phyloP scores from a whole-genome alignment of 2,888 invertebrate genomes.

The Galeruca laticollis region DNA sequence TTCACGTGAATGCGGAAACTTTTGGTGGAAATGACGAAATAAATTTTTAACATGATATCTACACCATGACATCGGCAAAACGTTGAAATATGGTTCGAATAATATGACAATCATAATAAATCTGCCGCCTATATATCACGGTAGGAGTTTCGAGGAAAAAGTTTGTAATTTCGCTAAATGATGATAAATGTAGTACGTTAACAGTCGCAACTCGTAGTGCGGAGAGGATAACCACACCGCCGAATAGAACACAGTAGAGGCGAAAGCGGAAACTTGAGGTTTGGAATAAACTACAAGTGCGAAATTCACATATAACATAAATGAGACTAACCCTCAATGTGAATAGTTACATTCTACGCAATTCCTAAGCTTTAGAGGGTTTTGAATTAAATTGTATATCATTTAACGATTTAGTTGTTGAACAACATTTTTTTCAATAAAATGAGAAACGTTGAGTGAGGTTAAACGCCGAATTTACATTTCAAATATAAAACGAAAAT shows the following conservation, averaged over 20 bases:
- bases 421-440: too few relatives aligned
- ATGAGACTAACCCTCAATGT: background rate
- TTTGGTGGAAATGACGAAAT: conserved; percentile 26
- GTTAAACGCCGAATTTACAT: too few relatives aligned
- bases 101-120: conserved; percentile 48
- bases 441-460: too few relatives aligned
- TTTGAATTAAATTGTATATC: background rate
- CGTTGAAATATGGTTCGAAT: conserved; percentile 44
- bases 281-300: background rate
- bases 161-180: conserved; percentile 45
- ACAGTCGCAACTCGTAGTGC: conserved; percentile 7
- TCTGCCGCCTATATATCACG: conserved; percentile 42
- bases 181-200: conserved; percentile 44
- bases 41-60: conserved; percentile 39
- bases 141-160: conserved; percentile 33
- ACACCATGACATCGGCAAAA: conserved; percentile 38
- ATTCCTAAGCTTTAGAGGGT: background rate
- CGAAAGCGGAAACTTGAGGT: conserved; percentile 10
- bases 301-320: background rate
- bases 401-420: background rate
- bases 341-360: conserved; percentile 1
- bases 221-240: conserved; percentile 10
- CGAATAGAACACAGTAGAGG: conserved; percentile 6
- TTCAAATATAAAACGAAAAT: too few relatives aligned
- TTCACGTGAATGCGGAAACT: conserved; percentile 12